phyloP scores from a whole-genome alignment of 2,888 invertebrate species.

The Monoplex corrugatus region DNA sequence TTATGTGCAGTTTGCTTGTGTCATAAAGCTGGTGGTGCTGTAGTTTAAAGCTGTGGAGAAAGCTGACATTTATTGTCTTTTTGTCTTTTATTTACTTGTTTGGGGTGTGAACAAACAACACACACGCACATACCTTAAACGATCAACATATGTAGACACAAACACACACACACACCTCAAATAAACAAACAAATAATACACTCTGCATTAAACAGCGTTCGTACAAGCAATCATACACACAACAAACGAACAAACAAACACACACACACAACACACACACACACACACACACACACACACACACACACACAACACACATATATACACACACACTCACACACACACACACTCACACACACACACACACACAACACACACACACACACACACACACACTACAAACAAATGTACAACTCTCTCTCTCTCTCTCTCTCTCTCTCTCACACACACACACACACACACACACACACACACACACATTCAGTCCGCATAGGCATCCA shows the following conservation, averaged over 20 bases:
- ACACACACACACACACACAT: slow-evolving; percentile 20
- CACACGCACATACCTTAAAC: neutral
- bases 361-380: neutral
- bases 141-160: neutral
- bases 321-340: neutral
- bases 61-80: no score
- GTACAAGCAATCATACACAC: no score
- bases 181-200: no score
- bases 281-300: neutral
- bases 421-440: no score
- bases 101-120: no score
- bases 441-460: neutral
- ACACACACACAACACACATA: neutral
- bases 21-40: no score
- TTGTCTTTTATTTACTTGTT: no score
- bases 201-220: no score
- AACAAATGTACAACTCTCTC: no score
- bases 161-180: neutral
- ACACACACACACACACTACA: neutral
- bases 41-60: no score
- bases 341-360: slow-evolving; percentile 20
- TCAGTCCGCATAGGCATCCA: neutral
- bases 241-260: no score
- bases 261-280: neutral
- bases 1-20: no score